Evolutionary conservation across 1,140 invertebrate genomes (phyloP).

Genomic region (Leptopilina boulardi): DNA sequence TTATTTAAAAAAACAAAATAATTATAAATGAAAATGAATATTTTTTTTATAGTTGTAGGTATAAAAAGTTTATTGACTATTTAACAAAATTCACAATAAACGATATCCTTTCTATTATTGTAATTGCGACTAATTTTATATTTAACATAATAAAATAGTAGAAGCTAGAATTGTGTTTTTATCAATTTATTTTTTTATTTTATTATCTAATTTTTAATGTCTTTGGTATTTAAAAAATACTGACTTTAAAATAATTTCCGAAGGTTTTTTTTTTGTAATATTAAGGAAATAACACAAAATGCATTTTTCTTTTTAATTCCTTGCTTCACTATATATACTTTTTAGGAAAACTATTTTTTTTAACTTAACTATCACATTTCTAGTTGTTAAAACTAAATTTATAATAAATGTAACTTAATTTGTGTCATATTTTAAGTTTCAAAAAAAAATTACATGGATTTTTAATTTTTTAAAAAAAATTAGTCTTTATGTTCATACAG

Average conservation of each 20-base stretch:
- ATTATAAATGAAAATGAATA: too few relatives aligned
- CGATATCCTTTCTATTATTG: background rate
- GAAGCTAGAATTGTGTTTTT: background rate
- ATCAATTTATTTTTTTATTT: background rate
- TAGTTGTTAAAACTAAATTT: constrained; percentile 24
- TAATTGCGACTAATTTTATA: background rate
- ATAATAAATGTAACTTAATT: background rate
- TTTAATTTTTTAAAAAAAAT: too few relatives aligned
- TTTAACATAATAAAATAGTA: background rate
- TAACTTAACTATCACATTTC: background rate
- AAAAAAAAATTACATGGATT: too few relatives aligned
- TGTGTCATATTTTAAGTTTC: too few relatives aligned
- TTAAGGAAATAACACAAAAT: too few relatives aligned
- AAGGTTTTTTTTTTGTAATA: background rate
- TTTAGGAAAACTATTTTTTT: background rate
- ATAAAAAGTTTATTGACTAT: too few relatives aligned
- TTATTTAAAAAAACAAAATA: too few relatives aligned
- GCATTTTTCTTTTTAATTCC: background rate
- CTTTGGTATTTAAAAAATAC: constrained; percentile 33
- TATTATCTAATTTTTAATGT: background rate
- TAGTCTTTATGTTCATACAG: too few relatives aligned
- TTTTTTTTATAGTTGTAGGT: too few relatives aligned
- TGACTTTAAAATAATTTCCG: background rate
- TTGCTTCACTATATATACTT: background rate
- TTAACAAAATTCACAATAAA: too few relatives aligned